phyloP scores from a whole-genome alignment of 2,113 vertebrate species.

The Bothrops jararaca region DNA sequence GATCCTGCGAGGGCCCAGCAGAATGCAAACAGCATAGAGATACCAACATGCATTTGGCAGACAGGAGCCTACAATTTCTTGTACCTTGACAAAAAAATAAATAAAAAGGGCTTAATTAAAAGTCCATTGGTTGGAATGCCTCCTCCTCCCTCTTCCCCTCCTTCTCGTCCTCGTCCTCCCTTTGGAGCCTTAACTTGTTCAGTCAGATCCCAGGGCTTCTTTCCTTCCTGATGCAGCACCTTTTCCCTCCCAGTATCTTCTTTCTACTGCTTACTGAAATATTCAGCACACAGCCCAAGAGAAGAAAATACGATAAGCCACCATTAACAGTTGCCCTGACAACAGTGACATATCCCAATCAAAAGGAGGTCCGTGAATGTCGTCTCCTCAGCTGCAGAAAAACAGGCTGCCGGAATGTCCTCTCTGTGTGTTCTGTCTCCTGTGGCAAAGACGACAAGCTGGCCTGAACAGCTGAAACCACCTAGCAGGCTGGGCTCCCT shows the following conservation, averaged over 20 bases:
- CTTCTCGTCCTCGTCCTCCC: neutral
- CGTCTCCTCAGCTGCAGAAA: conserved; percentile 48
- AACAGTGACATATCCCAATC: conserved; percentile 75
- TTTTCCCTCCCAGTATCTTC: conserved; percentile 42
- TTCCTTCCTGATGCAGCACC: conserved; percentile 51
- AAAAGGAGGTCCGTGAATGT: conserved; percentile 52
- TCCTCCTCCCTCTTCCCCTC: neutral
- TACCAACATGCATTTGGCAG: conserved; percentile 65
- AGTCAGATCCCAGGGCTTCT: conserved; percentile 49
- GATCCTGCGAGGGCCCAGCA: conserved; percentile 62
- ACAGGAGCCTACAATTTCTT: conserved; percentile 46
- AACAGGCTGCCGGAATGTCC: conserved; percentile 54
- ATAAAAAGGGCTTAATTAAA: conserved; percentile 53
- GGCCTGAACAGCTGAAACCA: conserved; percentile 34
- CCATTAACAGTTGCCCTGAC: conserved; percentile 81
- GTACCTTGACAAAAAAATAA: conserved; percentile 56
- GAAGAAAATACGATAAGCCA: conserved; percentile 72
- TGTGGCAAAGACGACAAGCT: conserved; percentile 26
- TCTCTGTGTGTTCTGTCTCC: conserved; percentile 38
- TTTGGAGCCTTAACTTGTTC: conserved; percentile 55
- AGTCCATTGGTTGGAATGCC: conserved; percentile 53
- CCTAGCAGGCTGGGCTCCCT: conserved; percentile 46
- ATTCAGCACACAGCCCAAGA: conserved; percentile 72
- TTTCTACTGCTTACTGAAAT: conserved; percentile 69
- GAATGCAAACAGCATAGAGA: conserved; percentile 72